Evolutionary conservation across 2,888 invertebrate genomes (phyloP).

Genomic region (Chloroclysta siterata): DNA sequence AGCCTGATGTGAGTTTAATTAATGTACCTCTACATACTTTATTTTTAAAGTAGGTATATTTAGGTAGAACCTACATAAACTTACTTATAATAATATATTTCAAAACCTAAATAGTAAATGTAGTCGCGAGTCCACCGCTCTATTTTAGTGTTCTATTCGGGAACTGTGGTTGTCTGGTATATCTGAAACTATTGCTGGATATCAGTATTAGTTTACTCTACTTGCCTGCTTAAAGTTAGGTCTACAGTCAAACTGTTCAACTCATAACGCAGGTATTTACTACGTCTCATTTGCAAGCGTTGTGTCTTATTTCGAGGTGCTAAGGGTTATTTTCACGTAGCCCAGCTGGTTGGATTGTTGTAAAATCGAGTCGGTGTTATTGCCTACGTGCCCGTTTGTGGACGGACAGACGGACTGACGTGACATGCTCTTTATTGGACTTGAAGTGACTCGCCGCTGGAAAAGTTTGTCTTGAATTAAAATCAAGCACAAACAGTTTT

Average conservation of each 20-base stretch:
- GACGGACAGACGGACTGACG: constrained; percentile 52
- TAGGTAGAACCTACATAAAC: too few species aligned
- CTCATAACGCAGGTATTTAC: constrained; percentile 62
- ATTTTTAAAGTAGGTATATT: too few species aligned
- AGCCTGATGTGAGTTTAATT: too few species aligned
- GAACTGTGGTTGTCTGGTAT: constrained; percentile 2
- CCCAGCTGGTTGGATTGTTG: constrained; percentile 31
- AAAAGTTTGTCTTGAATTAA: constrained; percentile 22
- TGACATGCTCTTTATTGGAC: constrained; percentile 65
- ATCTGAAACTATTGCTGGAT: constrained; percentile 45
- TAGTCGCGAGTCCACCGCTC: too few species aligned
- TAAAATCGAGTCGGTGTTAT: constrained; percentile 57
- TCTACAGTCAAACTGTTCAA: constrained; percentile 74
- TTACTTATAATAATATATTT: too few species aligned
- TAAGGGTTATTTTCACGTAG: constrained; percentile 40
- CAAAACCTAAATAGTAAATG: too few species aligned
- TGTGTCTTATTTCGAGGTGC: constrained; percentile 17
- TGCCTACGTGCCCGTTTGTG: constrained; percentile 63
- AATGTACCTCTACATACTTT: too few species aligned
- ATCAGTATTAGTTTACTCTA: constrained; percentile 55
- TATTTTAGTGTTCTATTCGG: too few species aligned
- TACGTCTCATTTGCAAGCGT: constrained; percentile 8
- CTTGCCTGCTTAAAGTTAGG: constrained; percentile 64
- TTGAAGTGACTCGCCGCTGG: constrained; percentile 42
- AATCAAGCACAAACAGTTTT: neutral